phyloP scores from a whole-genome alignment of 2,888 invertebrate species.

The Branchellion lobata region DNA sequence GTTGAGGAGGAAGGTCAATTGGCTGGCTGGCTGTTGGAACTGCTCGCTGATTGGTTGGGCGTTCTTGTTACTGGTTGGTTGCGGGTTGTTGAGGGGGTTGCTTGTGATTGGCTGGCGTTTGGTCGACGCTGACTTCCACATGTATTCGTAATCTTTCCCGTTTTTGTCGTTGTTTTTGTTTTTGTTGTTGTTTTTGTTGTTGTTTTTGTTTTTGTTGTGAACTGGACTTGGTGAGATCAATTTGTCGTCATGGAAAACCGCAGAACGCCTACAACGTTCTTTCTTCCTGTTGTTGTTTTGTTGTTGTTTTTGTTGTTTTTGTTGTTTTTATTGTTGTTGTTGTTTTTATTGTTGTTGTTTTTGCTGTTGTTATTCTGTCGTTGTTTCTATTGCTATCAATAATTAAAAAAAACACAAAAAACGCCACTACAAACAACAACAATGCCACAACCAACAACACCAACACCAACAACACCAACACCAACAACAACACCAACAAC shows the following conservation, averaged over 20 bases:
- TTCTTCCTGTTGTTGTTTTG: background rate
- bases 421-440: background rate
- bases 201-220: background rate
- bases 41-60: background rate
- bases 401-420: too few species aligned
- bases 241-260: background rate
- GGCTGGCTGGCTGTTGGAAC: background rate
- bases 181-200: background rate
- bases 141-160: slow-evolving; percentile 14
- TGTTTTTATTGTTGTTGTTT: too few species aligned
- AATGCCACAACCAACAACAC: background rate
- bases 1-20: background rate
- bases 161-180: background rate
- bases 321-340: too few species aligned
- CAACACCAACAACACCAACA: background rate
- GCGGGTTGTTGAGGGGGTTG: slow-evolving; percentile 3
- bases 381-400: too few species aligned
- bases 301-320: too few species aligned
- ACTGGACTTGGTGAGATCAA: background rate
- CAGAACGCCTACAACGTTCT: background rate
- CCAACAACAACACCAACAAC: background rate
- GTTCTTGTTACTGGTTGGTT: background rate
- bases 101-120: slow-evolving; percentile 16
- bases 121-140: background rate
- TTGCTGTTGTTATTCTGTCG: too few species aligned